phyloP scores from a whole-genome alignment of 2,797 vertebrate genomes.

The Scyliorhinus canicula region DNA sequence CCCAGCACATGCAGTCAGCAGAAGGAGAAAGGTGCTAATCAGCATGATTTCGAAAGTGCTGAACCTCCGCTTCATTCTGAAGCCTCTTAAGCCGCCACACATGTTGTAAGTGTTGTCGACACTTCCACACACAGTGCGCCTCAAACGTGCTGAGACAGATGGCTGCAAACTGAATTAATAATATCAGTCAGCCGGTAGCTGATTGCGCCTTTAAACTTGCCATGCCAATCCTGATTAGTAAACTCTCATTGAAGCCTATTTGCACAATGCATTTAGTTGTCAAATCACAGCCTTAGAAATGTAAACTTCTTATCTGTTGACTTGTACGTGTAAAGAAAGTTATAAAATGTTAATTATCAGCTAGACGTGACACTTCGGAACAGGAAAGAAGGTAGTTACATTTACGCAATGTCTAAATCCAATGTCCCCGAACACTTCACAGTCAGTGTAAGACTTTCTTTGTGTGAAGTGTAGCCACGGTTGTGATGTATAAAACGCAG shows the following conservation, averaged over 20 bases:
- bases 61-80: not conserved
- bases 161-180: not conserved
- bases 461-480: no score
- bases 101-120: not conserved
- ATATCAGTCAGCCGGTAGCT: no score
- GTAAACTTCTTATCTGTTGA: not conserved
- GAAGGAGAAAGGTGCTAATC: not conserved
- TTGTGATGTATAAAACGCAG: no score
- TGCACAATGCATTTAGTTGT: not conserved
- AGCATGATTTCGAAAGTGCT: not conserved
- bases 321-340: no score
- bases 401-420: not conserved
- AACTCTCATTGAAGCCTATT: not conserved
- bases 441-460: not conserved
- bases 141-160: not conserved
- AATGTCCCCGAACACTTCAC: no score
- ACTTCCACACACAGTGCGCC: not conserved
- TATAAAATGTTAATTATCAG: constrained; percentile 10
- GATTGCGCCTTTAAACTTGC: not conserved
- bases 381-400: not conserved
- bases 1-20: not conserved
- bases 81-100: not conserved
- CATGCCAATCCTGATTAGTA: not conserved
- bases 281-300: not conserved
- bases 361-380: not conserved